Percentiles rank a stretch among this genome's conserved stretches.
phyloP scores from a whole-genome alignment of 2,888 invertebrate species.

The Heliothis peltigera region DNA sequence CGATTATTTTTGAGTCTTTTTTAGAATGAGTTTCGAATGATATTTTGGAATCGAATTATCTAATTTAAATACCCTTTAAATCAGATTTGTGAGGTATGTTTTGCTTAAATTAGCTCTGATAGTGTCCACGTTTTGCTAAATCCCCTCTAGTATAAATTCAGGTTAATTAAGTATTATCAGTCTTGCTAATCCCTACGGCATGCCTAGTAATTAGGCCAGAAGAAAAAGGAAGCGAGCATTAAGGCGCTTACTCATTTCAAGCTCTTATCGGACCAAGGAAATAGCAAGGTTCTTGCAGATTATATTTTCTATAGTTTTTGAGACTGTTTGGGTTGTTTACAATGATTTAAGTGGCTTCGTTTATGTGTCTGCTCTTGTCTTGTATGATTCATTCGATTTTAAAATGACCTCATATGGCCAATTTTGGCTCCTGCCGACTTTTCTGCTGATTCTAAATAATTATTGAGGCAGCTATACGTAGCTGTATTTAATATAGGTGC shows the following conservation, averaged over 20 bases:
- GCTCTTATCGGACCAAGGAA: slow-evolving; percentile 14
- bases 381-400: slow-evolving; percentile 56
- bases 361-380: slow-evolving; percentile 54
- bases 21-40: too few species aligned
- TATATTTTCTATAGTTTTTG: background rate
- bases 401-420: slow-evolving; percentile 50
- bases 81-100: background rate
- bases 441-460: slow-evolving; percentile 42
- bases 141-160: slow-evolving; percentile 2
- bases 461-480: slow-evolving; percentile 24
- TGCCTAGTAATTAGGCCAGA: slow-evolving; percentile 24
- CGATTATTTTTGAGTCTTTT: too few species aligned
- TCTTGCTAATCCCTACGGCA: slow-evolving; percentile 24
- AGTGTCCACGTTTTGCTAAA: background rate
- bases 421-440: slow-evolving; percentile 43
- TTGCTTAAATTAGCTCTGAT: background rate
- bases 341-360: slow-evolving; percentile 57
- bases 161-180: slow-evolving; percentile 33
- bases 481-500: slow-evolving; percentile 2
- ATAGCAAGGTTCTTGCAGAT: slow-evolving; percentile 5
- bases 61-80: background rate
- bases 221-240: slow-evolving; percentile 24
- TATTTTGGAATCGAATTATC: too few species aligned
- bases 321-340: slow-evolving; percentile 44
- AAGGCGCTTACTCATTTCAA: slow-evolving; percentile 32